A percentile compares a stretch with the other conserved stretches of the same genome.
Conservation (phyloP, 2,888 invertebrate species). For the Venustoraphidia nigricollis region DNA sequence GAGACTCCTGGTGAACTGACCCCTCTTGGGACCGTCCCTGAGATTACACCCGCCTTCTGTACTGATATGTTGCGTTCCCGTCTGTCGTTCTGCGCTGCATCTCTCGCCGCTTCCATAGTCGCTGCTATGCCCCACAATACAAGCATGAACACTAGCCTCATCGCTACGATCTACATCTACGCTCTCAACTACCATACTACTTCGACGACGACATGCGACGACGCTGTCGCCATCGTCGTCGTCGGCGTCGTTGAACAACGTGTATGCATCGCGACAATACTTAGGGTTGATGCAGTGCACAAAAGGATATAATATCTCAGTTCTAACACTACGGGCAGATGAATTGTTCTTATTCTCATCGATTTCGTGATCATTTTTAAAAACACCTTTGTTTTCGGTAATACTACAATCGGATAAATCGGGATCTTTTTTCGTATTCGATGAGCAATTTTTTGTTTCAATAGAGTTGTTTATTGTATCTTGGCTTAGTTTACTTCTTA, state of each 20-base stretch:
- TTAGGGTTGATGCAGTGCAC: not conserved
- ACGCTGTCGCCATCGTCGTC: not conserved
- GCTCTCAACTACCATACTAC: not conserved
- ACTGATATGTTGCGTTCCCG: slow-evolving; percentile 11
- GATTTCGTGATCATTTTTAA: not conserved
- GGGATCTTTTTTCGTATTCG: not conserved
- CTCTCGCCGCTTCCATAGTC: slow-evolving; percentile 33
- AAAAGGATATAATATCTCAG: not conserved
- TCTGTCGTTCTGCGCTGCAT: slow-evolving; percentile 8
- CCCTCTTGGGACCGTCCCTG: slow-evolving; percentile 38
- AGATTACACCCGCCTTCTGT: slow-evolving; percentile 21
- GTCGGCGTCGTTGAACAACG: not conserved
- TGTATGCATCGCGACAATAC: not conserved
- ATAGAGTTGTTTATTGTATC: not conserved
- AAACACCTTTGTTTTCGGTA: not conserved
- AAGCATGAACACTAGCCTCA: slow-evolving; percentile 1
- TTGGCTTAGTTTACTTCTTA: not conserved
- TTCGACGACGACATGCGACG: not conserved
- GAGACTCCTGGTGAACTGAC: slow-evolving; percentile 58
- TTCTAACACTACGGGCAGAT: no score
- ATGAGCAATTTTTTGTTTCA: not conserved
- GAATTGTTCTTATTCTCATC: not conserved
- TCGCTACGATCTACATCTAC: not conserved
- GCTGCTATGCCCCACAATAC: slow-evolving; percentile 27
- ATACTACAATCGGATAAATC: not conserved